Conservation (phyloP, 2,113 vertebrate genomes). For the Saimiri boliviensis region DNA sequence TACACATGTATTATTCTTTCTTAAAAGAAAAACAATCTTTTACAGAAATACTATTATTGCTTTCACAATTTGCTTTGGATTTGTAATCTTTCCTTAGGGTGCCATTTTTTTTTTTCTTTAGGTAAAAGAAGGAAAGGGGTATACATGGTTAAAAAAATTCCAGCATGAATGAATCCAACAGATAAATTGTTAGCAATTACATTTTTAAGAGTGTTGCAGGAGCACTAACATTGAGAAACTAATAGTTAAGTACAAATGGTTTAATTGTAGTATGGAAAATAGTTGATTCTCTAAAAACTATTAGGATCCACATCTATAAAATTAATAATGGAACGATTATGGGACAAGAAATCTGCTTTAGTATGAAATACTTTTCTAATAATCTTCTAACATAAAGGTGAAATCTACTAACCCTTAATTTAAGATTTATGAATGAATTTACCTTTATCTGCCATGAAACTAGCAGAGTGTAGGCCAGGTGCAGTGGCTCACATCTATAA, state of each 20-base stretch:
- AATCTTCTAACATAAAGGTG: not conserved
- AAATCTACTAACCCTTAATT: not conserved
- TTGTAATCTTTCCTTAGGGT: slow-evolving; percentile 9
- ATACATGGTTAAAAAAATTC: not conserved
- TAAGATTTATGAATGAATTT: not conserved
- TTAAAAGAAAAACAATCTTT: not conserved
- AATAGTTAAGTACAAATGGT: not conserved
- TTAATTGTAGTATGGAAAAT: slow-evolving; percentile 23
- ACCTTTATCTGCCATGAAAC: not conserved
- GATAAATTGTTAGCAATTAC: slow-evolving; percentile 46
- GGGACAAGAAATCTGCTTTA: not conserved
- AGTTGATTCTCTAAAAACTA: not conserved
- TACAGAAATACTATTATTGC: not conserved
- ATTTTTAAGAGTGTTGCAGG: slow-evolving; percentile 4
- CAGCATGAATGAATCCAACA: not conserved
- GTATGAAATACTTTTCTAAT: not conserved
- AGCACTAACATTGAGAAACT: not conserved
- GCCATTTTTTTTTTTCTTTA: not conserved
- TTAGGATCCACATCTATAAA: not conserved
- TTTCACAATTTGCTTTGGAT: slow-evolving; percentile 40
- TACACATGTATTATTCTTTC: slow-evolving; percentile 11
- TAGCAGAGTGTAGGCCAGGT: not conserved
- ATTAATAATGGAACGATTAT: slow-evolving; percentile 17
- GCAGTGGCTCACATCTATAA: too few species aligned
- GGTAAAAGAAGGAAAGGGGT: not conserved